Conservation (phyloP, 2,797 vertebrate species). For the Parotocinclus haroldoi region DNA sequence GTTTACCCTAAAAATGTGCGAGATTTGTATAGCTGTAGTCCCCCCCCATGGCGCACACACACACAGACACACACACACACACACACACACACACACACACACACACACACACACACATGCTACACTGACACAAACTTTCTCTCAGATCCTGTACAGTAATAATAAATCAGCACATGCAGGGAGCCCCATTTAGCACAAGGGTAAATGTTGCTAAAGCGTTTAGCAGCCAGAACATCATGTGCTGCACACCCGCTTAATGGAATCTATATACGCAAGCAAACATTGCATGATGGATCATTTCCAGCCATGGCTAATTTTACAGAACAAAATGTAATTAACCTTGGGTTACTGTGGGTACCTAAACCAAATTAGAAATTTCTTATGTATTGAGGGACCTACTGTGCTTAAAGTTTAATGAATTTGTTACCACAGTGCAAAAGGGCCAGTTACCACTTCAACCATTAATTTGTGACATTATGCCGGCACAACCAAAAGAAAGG, state of each 20-base stretch:
- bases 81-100: not conserved
- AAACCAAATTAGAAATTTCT: conserved; percentile 2
- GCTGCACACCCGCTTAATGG: conserved; percentile 28
- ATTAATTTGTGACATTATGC: too few relatives aligned
- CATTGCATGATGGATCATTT: conserved; percentile 11
- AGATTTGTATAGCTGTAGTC: too few relatives aligned
- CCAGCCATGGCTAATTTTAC: conserved; percentile 12
- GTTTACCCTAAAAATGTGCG: too few relatives aligned
- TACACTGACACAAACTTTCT: not conserved
- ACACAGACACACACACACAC: conserved; percentile 1
- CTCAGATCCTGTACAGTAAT: not conserved
- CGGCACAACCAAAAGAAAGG: too few relatives aligned
- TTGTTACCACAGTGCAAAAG: too few relatives aligned
- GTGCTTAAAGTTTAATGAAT: not conserved
- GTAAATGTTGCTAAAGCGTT: conserved; percentile 29
- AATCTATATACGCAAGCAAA: conserved; percentile 14
- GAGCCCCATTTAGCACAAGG: conserved; percentile 17
- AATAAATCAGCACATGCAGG: conserved; percentile 32
- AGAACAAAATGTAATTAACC: conserved; percentile 13
- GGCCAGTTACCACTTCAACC: too few relatives aligned
- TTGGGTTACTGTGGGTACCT: not conserved
- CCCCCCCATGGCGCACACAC: too few relatives aligned
- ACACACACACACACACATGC: not conserved
- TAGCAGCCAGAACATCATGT: not conserved
- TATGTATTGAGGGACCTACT: not conserved